Conservation (phyloP, 2,113 vertebrate species). For the Apodemus speciosus region DNA sequence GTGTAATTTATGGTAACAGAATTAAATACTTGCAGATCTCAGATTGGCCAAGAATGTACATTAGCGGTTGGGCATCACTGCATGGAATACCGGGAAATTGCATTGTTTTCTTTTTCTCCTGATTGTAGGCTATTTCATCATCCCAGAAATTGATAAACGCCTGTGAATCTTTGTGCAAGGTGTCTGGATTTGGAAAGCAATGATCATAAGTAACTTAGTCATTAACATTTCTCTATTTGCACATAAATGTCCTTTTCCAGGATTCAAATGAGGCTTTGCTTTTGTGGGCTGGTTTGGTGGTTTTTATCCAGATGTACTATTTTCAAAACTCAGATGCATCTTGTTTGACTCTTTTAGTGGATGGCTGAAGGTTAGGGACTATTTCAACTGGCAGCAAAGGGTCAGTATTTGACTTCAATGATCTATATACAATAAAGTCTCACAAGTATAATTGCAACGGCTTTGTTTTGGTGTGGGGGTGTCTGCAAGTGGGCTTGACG, state of each 20-base stretch:
- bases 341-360: constrained; percentile 61
- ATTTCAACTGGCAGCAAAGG: constrained; percentile 51
- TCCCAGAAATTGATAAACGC: neutral
- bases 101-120: neutral
- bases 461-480: constrained; percentile 53
- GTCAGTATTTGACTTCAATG: constrained; percentile 64
- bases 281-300: neutral
- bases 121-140: constrained; percentile 31
- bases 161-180: constrained; percentile 18
- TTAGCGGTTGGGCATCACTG: neutral
- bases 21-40: constrained; percentile 40
- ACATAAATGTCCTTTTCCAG: constrained; percentile 42
- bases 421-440: constrained; percentile 62
- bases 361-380: constrained; percentile 48
- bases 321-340: constrained; percentile 17
- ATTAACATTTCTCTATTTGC: constrained; percentile 16
- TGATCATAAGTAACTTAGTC: neutral
- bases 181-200: neutral
- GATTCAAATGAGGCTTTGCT: constrained; percentile 35
- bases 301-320: constrained; percentile 32
- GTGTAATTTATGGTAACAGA: constrained; percentile 42
- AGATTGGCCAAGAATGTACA: neutral
- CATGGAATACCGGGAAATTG: neutral
- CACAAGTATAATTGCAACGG: constrained; percentile 62
- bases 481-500: constrained; percentile 55